Base-by-base conservation (phyloP, 1,140 invertebrate species). In the Sycophila sp. region DNA sequence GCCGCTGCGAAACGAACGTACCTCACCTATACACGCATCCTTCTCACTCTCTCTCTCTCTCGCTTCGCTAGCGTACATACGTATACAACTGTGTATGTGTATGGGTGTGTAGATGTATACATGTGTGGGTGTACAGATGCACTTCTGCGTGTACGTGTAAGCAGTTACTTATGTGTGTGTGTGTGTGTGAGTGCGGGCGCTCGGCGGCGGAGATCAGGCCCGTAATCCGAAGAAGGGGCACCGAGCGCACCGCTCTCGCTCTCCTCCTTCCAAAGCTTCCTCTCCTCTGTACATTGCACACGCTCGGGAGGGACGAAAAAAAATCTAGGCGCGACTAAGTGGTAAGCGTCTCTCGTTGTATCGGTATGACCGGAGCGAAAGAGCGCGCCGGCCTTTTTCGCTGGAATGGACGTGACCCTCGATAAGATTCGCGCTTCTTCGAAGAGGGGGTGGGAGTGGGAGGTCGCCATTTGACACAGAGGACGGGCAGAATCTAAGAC, bases 121-220 rank as follows among this genome's bases (percentile, higher is more conserved):
- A 40, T 11, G 30, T 22, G 28, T 17, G 51, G 6, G 15, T 30
- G 34, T 36, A 24, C 32, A 26, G 22, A 38, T 56, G 47, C 58
- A 24, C 26, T 22, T 24, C 7, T 42, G 19, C 17, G 28, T 10
- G 64, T 40, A 26, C 65, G 47, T 42, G 65, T 32, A 40, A 7
- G 34, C 56, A 56, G 66, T n/a, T n/a, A n/a, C n/a, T n/a, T n/a
- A n/a, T n/a, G 51, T 19, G 15, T 30, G 34, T 36, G 36, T 45
- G 38, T 32, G 51, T 56, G 47, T 67, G n/a, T 36, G 34, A n/a
- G 15, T 42, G 19, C 17, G 28, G 8, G 64, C 53, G 34, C 65
- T 59, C 55, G 65, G 45, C 55, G 7, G 34, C 56, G 66, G 66
- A 69, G 66, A 69, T 69, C 66, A 69, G 66, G 66, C 56, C 66